These are phyloP conservation scores for Palythoa caribaeorum DNA, from an alignment of 92 coral and sea anemone species.

Conservation along the genomic window DNA sequence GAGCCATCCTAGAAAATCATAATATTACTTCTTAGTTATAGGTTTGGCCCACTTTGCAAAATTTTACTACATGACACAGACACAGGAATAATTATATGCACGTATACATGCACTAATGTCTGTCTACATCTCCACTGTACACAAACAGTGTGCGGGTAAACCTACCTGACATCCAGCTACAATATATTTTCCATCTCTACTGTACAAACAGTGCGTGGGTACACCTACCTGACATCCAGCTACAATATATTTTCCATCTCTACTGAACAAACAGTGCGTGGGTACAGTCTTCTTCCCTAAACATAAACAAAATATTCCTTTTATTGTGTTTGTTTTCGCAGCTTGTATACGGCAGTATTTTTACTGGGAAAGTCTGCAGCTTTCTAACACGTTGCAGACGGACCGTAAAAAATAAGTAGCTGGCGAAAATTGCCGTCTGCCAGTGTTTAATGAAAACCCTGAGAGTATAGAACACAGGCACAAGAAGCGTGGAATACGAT, in stretches of 20 bases:
- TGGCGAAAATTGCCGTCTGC: no score
- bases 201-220: conserved; percentile 91
- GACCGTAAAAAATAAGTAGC: no score
- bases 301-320: background rate
- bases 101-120: background rate
- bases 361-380: no score
- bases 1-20: conserved; percentile 85
- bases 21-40: background rate
- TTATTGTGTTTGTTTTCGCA: background rate
- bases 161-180: conserved; percentile 92
- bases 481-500: no score
- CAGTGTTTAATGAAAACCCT: no score
- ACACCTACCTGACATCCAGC: conserved; percentile 86
- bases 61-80: background rate
- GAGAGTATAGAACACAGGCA: no score
- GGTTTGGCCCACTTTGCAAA: background rate
- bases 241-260: conserved; percentile 88
- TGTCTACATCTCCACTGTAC: background rate
- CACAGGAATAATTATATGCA: background rate
- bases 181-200: conserved; percentile 87
- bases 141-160: background rate
- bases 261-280: conserved; percentile 88
- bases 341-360: background rate
- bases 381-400: no score
- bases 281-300: conserved; percentile 95